Base-by-base conservation (phyloP, 2,113 vertebrate genomes). In the Phylloscopus trochiloides region DNA sequence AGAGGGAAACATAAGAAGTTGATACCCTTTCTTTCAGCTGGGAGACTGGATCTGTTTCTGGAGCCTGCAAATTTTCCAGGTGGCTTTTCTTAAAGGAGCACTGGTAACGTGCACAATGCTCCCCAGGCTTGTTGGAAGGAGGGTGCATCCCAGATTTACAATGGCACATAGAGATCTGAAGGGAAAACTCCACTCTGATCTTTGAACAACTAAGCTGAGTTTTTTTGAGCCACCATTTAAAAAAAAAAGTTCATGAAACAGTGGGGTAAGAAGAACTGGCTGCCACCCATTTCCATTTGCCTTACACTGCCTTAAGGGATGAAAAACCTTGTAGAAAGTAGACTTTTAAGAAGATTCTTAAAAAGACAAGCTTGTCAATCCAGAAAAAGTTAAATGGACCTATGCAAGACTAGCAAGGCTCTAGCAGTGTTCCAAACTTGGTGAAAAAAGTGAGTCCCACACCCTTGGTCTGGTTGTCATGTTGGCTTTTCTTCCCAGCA, bases 401-500 rank as follows among this genome's bases (percentile, higher is more conserved):
- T 62, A 32, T 21, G 15, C 36, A 70, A 81, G 43, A 28, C 20
- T 8, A 24, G 14, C 14, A 58, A 94, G 70, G 38, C 14, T 62
- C 20, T n/a, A 79, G 45, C 26, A 26, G 10, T 26, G 12, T 42
- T 28, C 6, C 40, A 61, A 51, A 48, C 31, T 10, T 40, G 32
- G 54, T 14, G 40, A 83, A 87, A 77, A 52, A 61, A 82, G 0
- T 9, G 24, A 29, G 28, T 68, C 40, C 67, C 74, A 25, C 4
- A 8, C 2, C 7, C 17, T 87, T 51, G 8, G 25, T 55, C 26
- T 66, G 40, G 62, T 34, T 58, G 55, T 91, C 51, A 6, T 21
- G 22, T 25, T 63, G 88, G 34, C 34, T 89, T 92, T 93, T 95
- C 91, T 92, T 81, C 63, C 45, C 63, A 80, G 59, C 63, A 68